A percentile compares a stretch with the other conserved stretches of the same genome.
Evolutionary conservation across 2,888 invertebrate species (phyloP).

Genomic region (Drosophila kanekoi): DNA sequence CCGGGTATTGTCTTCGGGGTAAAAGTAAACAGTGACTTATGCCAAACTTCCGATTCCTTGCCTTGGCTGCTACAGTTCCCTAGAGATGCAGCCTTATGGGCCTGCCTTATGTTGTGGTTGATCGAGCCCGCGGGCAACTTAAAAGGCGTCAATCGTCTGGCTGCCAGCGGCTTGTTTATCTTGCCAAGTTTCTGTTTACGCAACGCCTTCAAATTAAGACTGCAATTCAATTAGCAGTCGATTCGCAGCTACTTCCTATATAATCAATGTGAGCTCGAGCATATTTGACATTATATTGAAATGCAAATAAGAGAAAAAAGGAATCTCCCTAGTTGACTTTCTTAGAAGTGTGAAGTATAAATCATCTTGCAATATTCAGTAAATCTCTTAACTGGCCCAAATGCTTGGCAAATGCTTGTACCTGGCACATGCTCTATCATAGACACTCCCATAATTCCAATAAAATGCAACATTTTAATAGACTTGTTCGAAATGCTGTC

Average conservation of each 20-base stretch:
- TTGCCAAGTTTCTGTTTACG: constrained; percentile 50
- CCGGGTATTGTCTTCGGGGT: constrained; percentile 35
- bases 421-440: too few species aligned
- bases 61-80: constrained; percentile 26
- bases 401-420: too few species aligned
- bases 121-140: constrained; percentile 22
- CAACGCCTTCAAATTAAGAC: constrained; percentile 32
- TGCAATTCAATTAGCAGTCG: constrained; percentile 30
- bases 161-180: constrained; percentile 49
- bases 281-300: not conserved
- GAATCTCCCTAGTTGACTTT: too few species aligned
- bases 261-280: not conserved
- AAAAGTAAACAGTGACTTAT: constrained; percentile 57
- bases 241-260: not conserved
- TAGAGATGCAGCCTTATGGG: constrained; percentile 30
- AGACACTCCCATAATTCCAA: too few species aligned
- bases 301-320: too few species aligned
- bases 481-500: too few species aligned
- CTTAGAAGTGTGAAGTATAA: too few species aligned
- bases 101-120: constrained; percentile 23
- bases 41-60: constrained; percentile 29
- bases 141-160: constrained; percentile 12
- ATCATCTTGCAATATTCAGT: too few species aligned
- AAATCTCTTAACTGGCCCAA: too few species aligned
- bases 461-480: too few species aligned